Evolutionary conservation across 1,140 invertebrate genomes (phyloP).

Genomic region (Fopius arisanus): DNA sequence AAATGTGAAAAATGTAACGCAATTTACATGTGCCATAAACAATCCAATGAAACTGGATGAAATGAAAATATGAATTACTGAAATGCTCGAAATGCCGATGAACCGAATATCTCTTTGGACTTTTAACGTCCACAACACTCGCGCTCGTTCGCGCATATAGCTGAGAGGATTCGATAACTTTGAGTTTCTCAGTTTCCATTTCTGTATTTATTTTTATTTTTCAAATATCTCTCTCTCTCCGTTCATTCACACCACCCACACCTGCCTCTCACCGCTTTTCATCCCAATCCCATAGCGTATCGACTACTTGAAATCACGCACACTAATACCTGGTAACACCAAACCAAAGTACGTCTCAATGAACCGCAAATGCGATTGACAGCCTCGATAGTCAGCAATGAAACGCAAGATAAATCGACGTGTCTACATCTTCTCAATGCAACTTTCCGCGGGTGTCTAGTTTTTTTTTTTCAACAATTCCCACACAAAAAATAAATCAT

Average conservation of each 20-base stretch:
- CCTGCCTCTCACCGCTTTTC: not conserved
- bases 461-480: not conserved
- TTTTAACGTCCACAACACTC: not conserved
- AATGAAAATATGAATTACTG: not conserved
- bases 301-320: not conserved
- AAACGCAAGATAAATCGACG: slow-evolving; percentile 1
- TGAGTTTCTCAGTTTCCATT: not conserved
- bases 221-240: not conserved
- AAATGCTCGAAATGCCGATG: not conserved
- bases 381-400: not conserved
- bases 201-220: not conserved
- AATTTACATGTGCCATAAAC: too few relatives aligned
- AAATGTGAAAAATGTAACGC: too few relatives aligned
- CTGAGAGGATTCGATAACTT: not conserved
- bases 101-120: not conserved
- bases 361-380: slow-evolving; percentile 8
- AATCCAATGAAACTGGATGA: not conserved
- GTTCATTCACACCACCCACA: not conserved
- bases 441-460: not conserved
- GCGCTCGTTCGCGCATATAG: not conserved
- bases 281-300: not conserved
- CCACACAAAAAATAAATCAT: not conserved
- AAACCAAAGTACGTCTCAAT: slow-evolving; percentile 4
- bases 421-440: not conserved
- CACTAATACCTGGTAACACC: not conserved